Conservation (phyloP, 2,113 vertebrate genomes). For the Actenoides lindsayi region DNA sequence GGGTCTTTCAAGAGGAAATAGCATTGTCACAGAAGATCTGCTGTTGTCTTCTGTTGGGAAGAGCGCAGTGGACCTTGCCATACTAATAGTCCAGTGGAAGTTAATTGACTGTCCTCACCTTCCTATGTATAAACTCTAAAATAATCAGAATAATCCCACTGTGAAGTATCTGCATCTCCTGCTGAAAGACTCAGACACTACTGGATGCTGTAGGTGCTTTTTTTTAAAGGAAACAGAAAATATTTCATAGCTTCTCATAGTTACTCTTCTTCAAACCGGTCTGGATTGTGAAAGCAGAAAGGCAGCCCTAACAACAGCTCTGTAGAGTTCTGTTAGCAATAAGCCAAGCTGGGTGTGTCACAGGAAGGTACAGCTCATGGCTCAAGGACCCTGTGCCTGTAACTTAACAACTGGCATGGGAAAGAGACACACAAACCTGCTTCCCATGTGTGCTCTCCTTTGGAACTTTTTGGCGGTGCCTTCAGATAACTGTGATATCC, state of each 20-base stretch:
- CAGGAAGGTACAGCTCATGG: neutral
- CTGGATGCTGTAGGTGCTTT: neutral
- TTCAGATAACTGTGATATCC: neutral
- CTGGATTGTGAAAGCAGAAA: neutral
- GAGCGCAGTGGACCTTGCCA: neutral
- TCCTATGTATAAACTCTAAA: neutral
- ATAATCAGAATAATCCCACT: neutral
- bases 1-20: neutral
- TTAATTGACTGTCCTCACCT: neutral
- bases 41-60: neutral
- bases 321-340: neutral
- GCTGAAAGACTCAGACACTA: neutral
- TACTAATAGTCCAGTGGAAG: fast-evolving
- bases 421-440: neutral
- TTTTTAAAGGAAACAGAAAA: neutral
- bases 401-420: neutral
- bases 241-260: neutral
- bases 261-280: neutral
- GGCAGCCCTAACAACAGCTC: neutral
- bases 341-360: neutral
- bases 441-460: neutral
- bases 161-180: neutral
- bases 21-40: neutral
- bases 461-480: neutral
- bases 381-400: neutral